Percentiles rank a stretch among this genome's conserved stretches.
Evolutionary conservation across 1,140 invertebrate species (phyloP).

Genomic region (Antheraea mylitta): DNA sequence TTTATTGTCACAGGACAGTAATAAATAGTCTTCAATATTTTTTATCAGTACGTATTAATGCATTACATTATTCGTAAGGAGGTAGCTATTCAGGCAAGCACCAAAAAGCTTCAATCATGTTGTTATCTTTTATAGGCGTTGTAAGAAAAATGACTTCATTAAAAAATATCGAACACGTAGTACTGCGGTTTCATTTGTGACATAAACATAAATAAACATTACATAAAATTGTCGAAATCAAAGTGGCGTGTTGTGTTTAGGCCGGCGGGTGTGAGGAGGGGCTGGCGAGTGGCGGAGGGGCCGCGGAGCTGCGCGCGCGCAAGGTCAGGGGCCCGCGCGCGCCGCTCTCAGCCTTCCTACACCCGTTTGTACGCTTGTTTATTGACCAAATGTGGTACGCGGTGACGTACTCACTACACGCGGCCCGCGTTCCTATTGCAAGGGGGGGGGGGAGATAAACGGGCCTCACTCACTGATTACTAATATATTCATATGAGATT

Average conservation of each 20-base stretch:
- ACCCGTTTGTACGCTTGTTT: slow-evolving; percentile 12
- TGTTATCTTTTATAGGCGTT: not conserved
- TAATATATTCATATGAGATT: no score
- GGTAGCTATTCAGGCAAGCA: no score
- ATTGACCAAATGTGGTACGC: slow-evolving; percentile 22
- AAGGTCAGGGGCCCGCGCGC: slow-evolving; percentile 56
- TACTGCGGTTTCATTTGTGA: slow-evolving; percentile 1
- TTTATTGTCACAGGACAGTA: no score
- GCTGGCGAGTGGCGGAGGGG: slow-evolving; percentile 17
- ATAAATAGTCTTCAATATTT: no score
- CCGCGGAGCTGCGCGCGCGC: slow-evolving; percentile 25
- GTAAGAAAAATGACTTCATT: not conserved
- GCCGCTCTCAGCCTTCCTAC: slow-evolving; percentile 5
- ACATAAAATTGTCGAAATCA: slow-evolving; percentile 43
- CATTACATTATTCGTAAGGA: no score
- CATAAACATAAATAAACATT: slow-evolving; percentile 21
- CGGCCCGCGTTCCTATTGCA: no score
- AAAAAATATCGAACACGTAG: not conserved
- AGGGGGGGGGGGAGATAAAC: not conserved
- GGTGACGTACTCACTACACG: no score
- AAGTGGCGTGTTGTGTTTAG: slow-evolving; percentile 26
- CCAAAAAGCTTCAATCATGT: no score
- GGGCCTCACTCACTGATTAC: no score
- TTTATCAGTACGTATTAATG: no score
- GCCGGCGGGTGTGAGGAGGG: slow-evolving; percentile 13